A percentile compares a stretch with the other conserved stretches of the same genome.
phyloP scores from a whole-genome alignment of 2,797 vertebrate genomes.

The Arremon aurantiirostris region DNA sequence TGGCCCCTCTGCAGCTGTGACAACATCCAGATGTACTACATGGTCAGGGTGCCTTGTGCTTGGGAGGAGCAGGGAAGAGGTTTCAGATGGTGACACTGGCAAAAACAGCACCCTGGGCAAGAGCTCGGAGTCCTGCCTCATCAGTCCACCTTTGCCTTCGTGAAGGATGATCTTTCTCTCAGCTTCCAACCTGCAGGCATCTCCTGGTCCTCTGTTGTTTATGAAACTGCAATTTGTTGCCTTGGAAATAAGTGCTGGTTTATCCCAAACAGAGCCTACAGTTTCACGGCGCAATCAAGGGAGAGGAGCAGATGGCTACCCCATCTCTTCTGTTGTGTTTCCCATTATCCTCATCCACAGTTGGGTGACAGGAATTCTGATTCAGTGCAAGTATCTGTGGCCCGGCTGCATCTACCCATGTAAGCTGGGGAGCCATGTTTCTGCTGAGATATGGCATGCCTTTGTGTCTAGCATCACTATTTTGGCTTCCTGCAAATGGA shows the following conservation, averaged over 20 bases:
- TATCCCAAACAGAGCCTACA: slow-evolving; percentile 52
- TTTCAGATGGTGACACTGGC: neutral
- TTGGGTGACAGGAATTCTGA: slow-evolving; percentile 17
- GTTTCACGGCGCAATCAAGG: neutral
- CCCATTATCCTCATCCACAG: neutral
- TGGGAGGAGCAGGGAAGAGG: neutral
- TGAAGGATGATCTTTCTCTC: neutral
- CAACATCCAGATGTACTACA: neutral
- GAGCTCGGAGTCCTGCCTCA: neutral
- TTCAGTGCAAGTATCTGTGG: slow-evolving; percentile 1
- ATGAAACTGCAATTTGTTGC: slow-evolving; percentile 48
- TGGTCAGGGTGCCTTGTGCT: neutral
- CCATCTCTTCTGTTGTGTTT: slow-evolving; percentile 30
- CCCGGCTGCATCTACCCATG: neutral
- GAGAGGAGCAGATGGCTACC: slow-evolving; percentile 39
- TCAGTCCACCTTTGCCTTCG: fast-evolving
- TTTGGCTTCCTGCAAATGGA: slow-evolving; percentile 2
- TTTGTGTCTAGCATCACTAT: neutral
- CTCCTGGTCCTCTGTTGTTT: slow-evolving; percentile 45
- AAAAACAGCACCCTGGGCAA: neutral
- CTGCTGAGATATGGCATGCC: neutral
- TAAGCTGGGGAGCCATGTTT: neutral
- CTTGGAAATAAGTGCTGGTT: slow-evolving; percentile 63
- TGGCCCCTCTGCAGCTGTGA: neutral
- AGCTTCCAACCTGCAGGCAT: slow-evolving; percentile 26